Base-by-base conservation (phyloP, 23 tunicate genomes). In the Styela clava region DNA sequence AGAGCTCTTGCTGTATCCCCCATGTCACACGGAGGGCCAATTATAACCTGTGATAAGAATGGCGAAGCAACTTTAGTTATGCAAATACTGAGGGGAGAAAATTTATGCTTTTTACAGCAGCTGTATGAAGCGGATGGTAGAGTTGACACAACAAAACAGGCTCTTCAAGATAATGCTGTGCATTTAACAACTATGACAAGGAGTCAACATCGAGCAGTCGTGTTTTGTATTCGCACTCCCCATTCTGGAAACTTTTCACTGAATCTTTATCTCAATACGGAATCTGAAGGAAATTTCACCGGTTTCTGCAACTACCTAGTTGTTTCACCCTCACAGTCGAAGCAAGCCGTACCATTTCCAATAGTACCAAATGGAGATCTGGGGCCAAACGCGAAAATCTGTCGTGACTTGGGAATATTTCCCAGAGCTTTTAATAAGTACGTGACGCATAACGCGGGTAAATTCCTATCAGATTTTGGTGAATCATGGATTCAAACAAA, bases 281-380 rank as follows among this genome's bases (percentile, higher is more conserved):
- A 31, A 33, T 35, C 68, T 0, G 78, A 73, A 1, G 69, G 63
- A 1, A 67, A 22, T 9, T 82, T 76, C 51, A 22, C 74, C 3
- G 86, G 84, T n/a, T 85, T 90, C 52, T 83, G 84, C 44, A 83
- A 85, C 29, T 90, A 85, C 44, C 74, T 90, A 36, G 77, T 90
- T 2, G 68, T 56, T 68, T 79, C 82, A 63, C 74, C 28, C 16
- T 61, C 74, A 35, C 84, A 76, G 62, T 16, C 76, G 24, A 67
- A 73, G 30, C 34, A 33, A 63, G 25, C 25, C n/a, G 27, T 34
- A 2, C 74, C 33, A 16, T 90, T 81, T 69, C 96, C 96, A 0
- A 27, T 30, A 1, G 69, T 85, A 32, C 83, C 89, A 27, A 82
- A 85, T 68, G 80, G 85, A n/a, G 63, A 21, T 1, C 9, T 90